phyloP scores from a whole-genome alignment of 2,113 vertebrate species.

The Pan paniscus region DNA sequence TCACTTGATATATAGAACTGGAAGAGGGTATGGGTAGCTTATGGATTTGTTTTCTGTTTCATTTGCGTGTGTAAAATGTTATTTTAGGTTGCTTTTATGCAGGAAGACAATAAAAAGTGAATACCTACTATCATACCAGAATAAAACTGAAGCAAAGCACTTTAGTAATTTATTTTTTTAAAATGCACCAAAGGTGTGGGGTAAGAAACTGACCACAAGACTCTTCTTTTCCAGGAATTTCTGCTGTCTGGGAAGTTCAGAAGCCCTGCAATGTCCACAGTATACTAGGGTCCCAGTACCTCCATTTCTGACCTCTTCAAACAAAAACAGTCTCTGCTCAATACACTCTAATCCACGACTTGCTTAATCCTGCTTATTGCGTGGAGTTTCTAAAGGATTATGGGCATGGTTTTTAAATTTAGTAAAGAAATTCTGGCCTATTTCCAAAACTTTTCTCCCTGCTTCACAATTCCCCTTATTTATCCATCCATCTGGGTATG shows the following conservation, averaged over 20 bases:
- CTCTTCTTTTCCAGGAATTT: conserved; percentile 25
- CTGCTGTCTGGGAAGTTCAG: conserved; percentile 9
- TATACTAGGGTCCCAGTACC: conserved; percentile 43
- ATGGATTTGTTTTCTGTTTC: conserved; percentile 9
- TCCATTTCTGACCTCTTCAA: conserved; percentile 78
- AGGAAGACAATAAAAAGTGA: background rate
- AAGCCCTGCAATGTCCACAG: conserved; percentile 31
- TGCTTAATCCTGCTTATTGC: conserved; percentile 89
- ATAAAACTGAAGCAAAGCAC: background rate
- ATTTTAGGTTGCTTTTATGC: background rate
- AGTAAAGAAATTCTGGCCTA: conserved; percentile 89
- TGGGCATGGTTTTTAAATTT: conserved; percentile 86
- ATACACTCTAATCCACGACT: conserved; percentile 86
- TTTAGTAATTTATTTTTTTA: background rate
- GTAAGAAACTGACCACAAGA: background rate
- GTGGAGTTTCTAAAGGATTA: conserved; percentile 86
- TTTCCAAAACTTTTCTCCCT: conserved; percentile 78
- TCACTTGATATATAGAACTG: conserved; percentile 11
- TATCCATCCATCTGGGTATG: background rate
- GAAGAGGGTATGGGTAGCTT: background rate
- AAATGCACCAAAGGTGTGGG: background rate
- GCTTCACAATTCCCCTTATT: background rate
- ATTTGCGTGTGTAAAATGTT: background rate
- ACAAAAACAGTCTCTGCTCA: conserved; percentile 86
- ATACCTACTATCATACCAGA: background rate